A percentile compares a stretch with the other conserved stretches of the same genome.
These are phyloP conservation scores for Siniperca obscura DNA, from an alignment of 2,797 vertebrate genomes.

Conservation along the genomic window DNA sequence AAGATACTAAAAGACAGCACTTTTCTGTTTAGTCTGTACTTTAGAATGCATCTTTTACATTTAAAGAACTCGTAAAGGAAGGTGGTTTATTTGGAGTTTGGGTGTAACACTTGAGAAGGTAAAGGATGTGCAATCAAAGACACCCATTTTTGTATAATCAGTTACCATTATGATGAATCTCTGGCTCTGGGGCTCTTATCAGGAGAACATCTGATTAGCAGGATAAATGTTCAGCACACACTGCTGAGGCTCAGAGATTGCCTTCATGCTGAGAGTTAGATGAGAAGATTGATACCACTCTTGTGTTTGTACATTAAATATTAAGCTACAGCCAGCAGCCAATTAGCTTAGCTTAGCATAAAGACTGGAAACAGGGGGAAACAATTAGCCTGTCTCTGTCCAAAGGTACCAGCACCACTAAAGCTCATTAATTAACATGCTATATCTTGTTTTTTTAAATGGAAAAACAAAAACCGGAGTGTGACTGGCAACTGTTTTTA, in stretches of 20 bases:
- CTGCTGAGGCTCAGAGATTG: not conserved
- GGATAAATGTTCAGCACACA: slow-evolving; percentile 15
- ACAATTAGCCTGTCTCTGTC: too few species aligned
- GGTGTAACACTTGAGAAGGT: slow-evolving; percentile 8
- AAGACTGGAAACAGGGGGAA: too few species aligned
- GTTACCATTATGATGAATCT: slow-evolving; percentile 18
- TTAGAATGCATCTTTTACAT: slow-evolving; percentile 5
- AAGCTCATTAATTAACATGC: too few species aligned
- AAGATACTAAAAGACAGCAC: not conserved
- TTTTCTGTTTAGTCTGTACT: not conserved
- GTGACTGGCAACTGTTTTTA: too few species aligned
- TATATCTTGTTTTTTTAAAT: too few species aligned
- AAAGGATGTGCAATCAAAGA: slow-evolving; percentile 33
- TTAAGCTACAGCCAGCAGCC: too few species aligned
- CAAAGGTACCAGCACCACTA: too few species aligned
- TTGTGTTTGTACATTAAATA: too few species aligned
- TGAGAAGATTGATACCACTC: too few species aligned
- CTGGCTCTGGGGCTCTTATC: slow-evolving; percentile 28
- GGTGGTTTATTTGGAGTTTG: not conserved
- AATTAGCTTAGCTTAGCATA: too few species aligned
- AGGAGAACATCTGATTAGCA: slow-evolving; percentile 37
- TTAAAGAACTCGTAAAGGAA: not conserved
- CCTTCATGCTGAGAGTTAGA: too few species aligned
- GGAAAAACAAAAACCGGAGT: too few species aligned
- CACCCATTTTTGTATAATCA: slow-evolving; percentile 1